Conservation (phyloP, 2,888 invertebrate species). For the Petrolisthes manimaculis region DNA sequence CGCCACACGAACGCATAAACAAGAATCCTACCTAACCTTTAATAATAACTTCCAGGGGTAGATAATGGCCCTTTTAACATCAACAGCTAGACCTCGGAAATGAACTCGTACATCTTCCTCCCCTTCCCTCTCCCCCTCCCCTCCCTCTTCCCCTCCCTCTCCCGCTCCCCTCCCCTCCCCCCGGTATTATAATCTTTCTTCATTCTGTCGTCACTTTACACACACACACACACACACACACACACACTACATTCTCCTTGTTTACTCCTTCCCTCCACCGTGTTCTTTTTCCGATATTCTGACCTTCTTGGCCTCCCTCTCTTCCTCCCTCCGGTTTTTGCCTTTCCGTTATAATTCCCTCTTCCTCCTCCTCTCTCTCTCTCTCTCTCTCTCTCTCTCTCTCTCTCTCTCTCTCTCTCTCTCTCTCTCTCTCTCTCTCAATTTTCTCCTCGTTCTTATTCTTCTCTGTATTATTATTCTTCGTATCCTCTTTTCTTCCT, state of each 20-base stretch:
- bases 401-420: background rate
- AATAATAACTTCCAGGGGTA: too few relatives aligned
- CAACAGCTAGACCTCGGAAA: too few relatives aligned
- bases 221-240: too few relatives aligned
- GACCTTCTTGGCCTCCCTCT: background rate
- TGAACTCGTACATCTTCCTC: too few relatives aligned
- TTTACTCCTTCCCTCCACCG: background rate
- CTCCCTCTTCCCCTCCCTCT: background rate
- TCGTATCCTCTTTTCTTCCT: background rate
- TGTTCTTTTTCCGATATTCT: background rate
- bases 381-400: background rate
- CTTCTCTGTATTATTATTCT: background rate
- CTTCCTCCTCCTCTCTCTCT: background rate
- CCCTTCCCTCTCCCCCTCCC: too few relatives aligned
- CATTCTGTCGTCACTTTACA: background rate
- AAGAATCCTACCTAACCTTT: too few relatives aligned
- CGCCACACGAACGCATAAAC: too few relatives aligned
- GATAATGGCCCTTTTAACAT: too few relatives aligned
- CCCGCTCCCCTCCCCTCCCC: background rate
- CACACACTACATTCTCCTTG: too few relatives aligned
- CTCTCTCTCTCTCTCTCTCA: constrained; percentile 15
- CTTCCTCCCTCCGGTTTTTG: background rate
- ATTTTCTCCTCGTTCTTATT: background rate
- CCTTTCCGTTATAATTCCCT: background rate
- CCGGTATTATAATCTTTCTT: background rate